Percentiles rank a stretch among this genome's conserved stretches.
Evolutionary conservation across 2,888 invertebrate species (phyloP).

Genomic region (Eretmocerus hayati): DNA sequence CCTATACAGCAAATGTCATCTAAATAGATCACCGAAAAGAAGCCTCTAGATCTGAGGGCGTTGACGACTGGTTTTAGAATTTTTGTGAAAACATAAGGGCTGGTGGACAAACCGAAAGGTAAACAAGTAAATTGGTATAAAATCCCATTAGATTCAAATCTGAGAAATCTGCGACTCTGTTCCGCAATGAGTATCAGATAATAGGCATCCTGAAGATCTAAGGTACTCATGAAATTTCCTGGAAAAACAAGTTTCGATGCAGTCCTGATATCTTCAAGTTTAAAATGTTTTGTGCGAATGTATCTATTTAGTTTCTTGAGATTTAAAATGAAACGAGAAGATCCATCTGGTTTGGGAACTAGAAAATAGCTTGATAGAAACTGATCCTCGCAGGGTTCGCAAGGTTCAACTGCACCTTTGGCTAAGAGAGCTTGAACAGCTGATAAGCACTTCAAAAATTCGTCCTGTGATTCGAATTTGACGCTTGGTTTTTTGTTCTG

Average conservation of each 20-base stretch:
- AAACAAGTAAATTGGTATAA: slow-evolving; percentile 25
- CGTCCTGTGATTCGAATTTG: neutral
- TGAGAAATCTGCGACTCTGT: slow-evolving; percentile 23
- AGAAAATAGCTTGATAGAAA: slow-evolving; percentile 19
- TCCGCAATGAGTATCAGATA: neutral
- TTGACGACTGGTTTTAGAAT: slow-evolving; percentile 24
- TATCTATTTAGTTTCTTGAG: slow-evolving; percentile 18
- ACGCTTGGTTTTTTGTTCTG: neutral
- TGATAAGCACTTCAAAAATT: neutral
- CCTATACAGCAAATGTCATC: slow-evolving; percentile 21
- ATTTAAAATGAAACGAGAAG: slow-evolving; percentile 18
- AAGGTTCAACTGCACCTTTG: slow-evolving; percentile 7
- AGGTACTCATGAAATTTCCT: slow-evolving; percentile 14
- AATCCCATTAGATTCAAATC: slow-evolving; percentile 23
- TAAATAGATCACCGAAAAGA: slow-evolving; percentile 24
- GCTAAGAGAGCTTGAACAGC: neutral
- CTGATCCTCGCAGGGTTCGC: slow-evolving; percentile 4
- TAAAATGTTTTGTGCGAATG: slow-evolving; percentile 15
- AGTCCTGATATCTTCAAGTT: slow-evolving; percentile 18
- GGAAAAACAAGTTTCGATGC: slow-evolving; percentile 11
- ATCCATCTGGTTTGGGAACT: slow-evolving; percentile 13
- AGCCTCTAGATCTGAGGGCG: slow-evolving; percentile 8
- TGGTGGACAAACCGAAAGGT: slow-evolving; percentile 26
- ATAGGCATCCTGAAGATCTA: slow-evolving; percentile 24
- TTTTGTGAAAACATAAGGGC: slow-evolving; percentile 28